phyloP scores from a whole-genome alignment of 2,113 vertebrate species.

The Oreocharis arfaki region DNA sequence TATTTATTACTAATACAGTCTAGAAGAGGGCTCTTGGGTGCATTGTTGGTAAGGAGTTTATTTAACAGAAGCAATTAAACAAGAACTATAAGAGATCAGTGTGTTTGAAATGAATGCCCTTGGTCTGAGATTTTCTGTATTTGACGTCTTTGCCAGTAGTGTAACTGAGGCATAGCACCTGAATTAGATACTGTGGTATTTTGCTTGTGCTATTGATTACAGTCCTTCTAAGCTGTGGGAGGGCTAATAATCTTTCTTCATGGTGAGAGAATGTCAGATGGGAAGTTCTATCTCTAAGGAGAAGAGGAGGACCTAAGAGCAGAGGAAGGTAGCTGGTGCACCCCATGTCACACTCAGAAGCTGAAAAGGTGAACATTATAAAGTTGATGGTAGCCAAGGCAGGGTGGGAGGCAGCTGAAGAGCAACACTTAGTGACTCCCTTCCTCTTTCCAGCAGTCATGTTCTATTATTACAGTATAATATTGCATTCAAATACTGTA shows the following conservation, averaged over 20 bases:
- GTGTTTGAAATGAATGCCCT: background rate
- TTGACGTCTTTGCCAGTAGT: background rate
- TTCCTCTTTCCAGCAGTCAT: rapidly evolving
- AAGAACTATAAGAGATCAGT: background rate
- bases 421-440: no score
- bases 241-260: background rate
- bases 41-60: background rate
- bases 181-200: background rate
- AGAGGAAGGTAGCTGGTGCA: background rate
- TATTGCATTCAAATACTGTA: background rate
- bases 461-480: background rate
- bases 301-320: background rate
- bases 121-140: background rate
- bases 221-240: background rate
- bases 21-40: background rate
- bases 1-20: background rate
- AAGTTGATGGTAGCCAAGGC: background rate
- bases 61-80: background rate
- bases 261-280: background rate
- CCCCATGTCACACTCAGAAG: background rate
- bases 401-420: background rate
- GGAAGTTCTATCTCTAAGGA: background rate
- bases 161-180: background rate
- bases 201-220: background rate
- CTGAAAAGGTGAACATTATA: background rate